Percentiles rank a stretch among this genome's conserved stretches.
Conservation (phyloP, 92 coral and sea anemone species). For the Phenganax subtilis region DNA sequence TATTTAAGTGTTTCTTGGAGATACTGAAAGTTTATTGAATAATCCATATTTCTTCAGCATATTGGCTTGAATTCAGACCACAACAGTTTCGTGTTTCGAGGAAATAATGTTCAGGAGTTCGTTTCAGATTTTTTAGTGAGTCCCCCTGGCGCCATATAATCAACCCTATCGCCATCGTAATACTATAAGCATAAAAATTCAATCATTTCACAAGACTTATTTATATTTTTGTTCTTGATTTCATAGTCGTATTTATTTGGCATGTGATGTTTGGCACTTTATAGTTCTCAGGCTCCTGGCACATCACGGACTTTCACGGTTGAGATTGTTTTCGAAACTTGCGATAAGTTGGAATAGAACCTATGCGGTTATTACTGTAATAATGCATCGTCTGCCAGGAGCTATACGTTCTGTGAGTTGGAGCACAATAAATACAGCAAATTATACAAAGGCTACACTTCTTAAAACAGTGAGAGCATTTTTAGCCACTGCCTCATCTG, state of each 20-base stretch:
- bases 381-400: background rate
- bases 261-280: background rate
- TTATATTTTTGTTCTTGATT: background rate
- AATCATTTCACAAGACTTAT: background rate
- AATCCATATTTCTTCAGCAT: too few relatives aligned
- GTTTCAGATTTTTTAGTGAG: too few relatives aligned
- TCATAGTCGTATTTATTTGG: background rate
- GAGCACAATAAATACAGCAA: background rate
- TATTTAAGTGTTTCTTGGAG: too few relatives aligned
- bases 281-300: conserved; percentile 1
- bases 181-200: too few relatives aligned
- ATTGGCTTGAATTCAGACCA: too few relatives aligned
- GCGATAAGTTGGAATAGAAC: background rate
- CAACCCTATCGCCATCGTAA: too few relatives aligned
- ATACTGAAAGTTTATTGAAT: too few relatives aligned
- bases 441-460: background rate
- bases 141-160: too few relatives aligned
- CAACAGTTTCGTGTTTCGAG: too few relatives aligned
- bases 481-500: conserved; percentile 51
- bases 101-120: too few relatives aligned
- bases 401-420: conserved; percentile 5
- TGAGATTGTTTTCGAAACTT: background rate
- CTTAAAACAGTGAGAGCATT: conserved; percentile 38
- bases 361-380: background rate
- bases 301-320: background rate